Evolutionary conservation across 2,797 vertebrate species (phyloP), one percentile per base, ranked within the genome.

Genomic region (Oceanodroma leucorhoa): DNA sequence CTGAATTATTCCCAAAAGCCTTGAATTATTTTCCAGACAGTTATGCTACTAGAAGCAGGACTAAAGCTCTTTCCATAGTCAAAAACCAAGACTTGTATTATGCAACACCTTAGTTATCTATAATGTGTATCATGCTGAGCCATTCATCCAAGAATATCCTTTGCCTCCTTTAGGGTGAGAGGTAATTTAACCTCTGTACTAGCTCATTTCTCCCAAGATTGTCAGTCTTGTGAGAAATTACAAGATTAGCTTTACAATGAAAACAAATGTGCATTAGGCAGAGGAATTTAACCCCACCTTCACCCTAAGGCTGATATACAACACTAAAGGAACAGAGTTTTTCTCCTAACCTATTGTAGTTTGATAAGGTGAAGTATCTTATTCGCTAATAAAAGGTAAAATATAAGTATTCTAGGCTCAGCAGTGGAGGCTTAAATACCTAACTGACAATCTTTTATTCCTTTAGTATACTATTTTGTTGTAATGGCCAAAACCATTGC

Each of bases 381-480:
- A 57, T 67, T 90, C 26, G 5, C 38, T 70, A 64, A 72, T 91
- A 92, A 92, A 73, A 70, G 40, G 34, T 54, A 94, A 83, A 70
- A 76, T 50, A 14, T 20, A 61, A 76, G 55, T 45, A 84, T 80
- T 91, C 60, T 45, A 69, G n/a, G 34, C 67, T 58, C 75, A 93
- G 75, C 61, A 83, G 15, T 13, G 36, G 61, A 91, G 61, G 48
- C 50, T 91, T 91, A 95, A 96, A 90, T 70, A 91, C 66, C 8
- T 94, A 95, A 91, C 24, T 96, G 94, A 96, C 83, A 55, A 87
- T 45, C 50, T 89, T 94, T 90, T 95, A 83, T 94, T 95, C 77
- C 61, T 67, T 76, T 83, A 90, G 83, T 66, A 79, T 17, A 65
- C 36, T 70, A 34, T 86, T 88, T 94, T 61, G 75, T 67, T 84